phyloP scores from a whole-genome alignment of 2,888 invertebrate genomes.

The Thymelicus sylvestris region DNA sequence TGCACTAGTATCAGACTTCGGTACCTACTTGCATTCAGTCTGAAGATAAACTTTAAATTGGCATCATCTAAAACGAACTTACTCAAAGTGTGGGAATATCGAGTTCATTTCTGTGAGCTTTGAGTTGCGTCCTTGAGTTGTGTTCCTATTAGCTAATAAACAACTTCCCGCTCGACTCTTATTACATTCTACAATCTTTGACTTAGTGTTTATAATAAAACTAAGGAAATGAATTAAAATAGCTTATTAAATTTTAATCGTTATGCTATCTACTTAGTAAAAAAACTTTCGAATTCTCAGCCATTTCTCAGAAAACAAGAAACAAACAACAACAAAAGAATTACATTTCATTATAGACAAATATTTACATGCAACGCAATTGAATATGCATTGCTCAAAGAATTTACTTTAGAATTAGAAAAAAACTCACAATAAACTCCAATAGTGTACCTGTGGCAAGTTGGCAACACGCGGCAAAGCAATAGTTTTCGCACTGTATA shows the following conservation, averaged over 20 bases:
- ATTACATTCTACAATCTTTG: too few species aligned
- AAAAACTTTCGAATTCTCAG: too few species aligned
- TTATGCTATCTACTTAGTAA: too few species aligned
- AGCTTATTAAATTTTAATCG: too few species aligned
- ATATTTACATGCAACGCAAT: not conserved
- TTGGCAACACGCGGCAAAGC: not conserved
- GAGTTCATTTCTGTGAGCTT: conserved; percentile 1
- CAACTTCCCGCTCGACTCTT: too few species aligned
- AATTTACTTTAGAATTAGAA: not conserved
- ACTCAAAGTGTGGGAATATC: not conserved
- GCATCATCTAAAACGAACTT: conserved; percentile 46
- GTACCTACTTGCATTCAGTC: not conserved
- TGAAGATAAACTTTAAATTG: conserved; percentile 59
- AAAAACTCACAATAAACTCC: not conserved
- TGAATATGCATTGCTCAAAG: too few species aligned
- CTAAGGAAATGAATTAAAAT: too few species aligned
- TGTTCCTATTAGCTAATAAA: too few species aligned
- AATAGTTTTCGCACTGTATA: conserved; percentile 25
- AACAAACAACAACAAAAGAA: too few species aligned
- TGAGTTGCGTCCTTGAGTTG: not conserved
- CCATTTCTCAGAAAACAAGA: too few species aligned
- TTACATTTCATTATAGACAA: not conserved
- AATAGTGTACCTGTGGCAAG: not conserved
- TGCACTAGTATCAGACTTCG: not conserved
- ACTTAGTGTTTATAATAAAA: too few species aligned